Evolutionary conservation across 2,113 vertebrate genomes (phyloP).

Genomic region (Bombycilla garrulus): DNA sequence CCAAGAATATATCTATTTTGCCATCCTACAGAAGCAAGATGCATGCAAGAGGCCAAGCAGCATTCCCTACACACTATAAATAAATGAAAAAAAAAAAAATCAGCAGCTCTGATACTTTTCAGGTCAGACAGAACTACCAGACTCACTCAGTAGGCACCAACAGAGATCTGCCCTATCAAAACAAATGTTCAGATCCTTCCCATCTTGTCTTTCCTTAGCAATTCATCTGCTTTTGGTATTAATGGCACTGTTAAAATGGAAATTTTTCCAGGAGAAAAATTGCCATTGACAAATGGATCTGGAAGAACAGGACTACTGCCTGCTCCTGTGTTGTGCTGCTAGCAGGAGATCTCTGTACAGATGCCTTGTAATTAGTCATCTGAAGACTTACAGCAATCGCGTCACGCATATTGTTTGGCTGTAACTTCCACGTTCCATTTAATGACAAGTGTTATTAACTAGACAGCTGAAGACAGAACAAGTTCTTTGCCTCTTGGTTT

Average conservation of each 20-base stretch:
- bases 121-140: conserved; percentile 21
- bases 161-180: conserved; percentile 35
- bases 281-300: conserved; percentile 40
- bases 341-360: conserved; percentile 54
- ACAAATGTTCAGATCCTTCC: neutral
- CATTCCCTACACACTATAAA: neutral
- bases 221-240: neutral
- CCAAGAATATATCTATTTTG: neutral
- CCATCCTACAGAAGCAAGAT: neutral
- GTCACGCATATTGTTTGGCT: conserved; percentile 59
- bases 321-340: conserved; percentile 29
- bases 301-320: conserved; percentile 27
- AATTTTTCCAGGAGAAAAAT: conserved; percentile 18
- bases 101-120: neutral
- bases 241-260: neutral
- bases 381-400: conserved; percentile 45
- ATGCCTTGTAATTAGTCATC: conserved; percentile 69
- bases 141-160: conserved; percentile 4
- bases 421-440: conserved; percentile 58
- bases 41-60: neutral
- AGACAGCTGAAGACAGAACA: conserved; percentile 65
- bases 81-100: neutral
- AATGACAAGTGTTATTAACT: conserved; percentile 67
- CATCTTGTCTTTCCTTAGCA: neutral
- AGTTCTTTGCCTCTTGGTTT: conserved; percentile 31